Conservation (phyloP, 2,113 vertebrate genomes). For the Rhineura floridana region DNA sequence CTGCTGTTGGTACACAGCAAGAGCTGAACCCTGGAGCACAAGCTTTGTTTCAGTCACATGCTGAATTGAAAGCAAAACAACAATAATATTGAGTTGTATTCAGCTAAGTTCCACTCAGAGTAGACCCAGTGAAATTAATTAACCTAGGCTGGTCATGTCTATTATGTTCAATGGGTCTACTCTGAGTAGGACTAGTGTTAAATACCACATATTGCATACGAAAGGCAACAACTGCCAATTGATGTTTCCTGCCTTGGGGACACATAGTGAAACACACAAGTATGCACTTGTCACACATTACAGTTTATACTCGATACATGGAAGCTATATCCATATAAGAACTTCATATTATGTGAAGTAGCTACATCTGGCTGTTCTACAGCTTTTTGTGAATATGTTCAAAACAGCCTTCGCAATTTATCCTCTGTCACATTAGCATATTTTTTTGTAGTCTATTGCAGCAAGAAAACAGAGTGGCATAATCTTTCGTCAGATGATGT, state of each 20-base stretch:
- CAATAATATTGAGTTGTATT: too few relatives aligned
- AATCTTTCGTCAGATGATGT: too few relatives aligned
- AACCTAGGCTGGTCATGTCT: too few relatives aligned
- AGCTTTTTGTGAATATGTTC: background rate
- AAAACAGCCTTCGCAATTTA: background rate
- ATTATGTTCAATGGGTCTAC: too few relatives aligned
- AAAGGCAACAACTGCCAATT: background rate
- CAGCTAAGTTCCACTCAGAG: too few relatives aligned
- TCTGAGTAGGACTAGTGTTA: too few relatives aligned
- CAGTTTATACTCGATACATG: background rate
- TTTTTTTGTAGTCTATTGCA: background rate
- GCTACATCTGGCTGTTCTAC: background rate
- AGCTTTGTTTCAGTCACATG: background rate
- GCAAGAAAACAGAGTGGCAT: background rate
- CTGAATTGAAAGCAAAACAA: background rate
- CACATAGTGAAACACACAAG: background rate
- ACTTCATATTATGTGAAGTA: background rate
- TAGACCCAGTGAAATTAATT: too few relatives aligned
- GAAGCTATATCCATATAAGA: background rate
- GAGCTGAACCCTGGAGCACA: background rate
- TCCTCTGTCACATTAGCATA: background rate
- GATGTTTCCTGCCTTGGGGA: background rate
- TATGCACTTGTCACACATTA: background rate
- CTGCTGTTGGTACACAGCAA: rapidly evolving
- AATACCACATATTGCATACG: too few relatives aligned